Percentiles rank a stretch among this genome's conserved stretches.
These are phyloP conservation scores for Nyctibius grandis DNA, from an alignment of 2,797 vertebrate species.

Conservation along the genomic window DNA sequence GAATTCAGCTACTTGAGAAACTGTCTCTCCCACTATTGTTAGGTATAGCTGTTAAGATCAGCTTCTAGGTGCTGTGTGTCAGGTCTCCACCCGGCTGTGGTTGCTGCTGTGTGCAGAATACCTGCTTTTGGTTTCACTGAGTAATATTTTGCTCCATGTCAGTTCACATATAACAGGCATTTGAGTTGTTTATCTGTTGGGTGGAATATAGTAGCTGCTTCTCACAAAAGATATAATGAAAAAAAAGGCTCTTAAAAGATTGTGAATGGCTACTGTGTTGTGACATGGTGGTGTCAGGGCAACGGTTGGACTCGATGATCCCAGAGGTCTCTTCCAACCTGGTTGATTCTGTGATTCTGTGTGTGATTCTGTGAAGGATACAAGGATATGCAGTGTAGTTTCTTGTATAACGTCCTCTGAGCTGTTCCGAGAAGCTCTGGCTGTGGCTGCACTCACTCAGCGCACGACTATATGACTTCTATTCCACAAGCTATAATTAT, in stretches of 20 bases:
- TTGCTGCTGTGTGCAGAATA: background rate
- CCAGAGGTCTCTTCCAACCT: too few species aligned
- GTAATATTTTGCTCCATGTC: accelerated
- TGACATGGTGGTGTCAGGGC: too few species aligned
- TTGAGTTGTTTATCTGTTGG: background rate
- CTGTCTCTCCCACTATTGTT: background rate
- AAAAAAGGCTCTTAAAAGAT: too few species aligned
- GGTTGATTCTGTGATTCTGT: too few species aligned
- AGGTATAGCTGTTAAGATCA: background rate
- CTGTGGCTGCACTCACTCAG: background rate
- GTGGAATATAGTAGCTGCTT: background rate
- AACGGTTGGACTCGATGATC: too few species aligned
- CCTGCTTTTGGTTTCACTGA: background rate
- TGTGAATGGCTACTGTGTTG: background rate
- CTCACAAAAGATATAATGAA: background rate
- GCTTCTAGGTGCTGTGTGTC: background rate
- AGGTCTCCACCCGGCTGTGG: background rate
- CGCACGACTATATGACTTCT: background rate
- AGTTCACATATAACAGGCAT: accelerated
- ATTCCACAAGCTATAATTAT: background rate
- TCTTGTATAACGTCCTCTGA: background rate
- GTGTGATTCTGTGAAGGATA: background rate
- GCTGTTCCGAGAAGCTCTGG: background rate
- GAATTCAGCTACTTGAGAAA: conserved; percentile 9
- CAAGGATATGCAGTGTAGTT: background rate